Base-by-base conservation (phyloP, 1,140 invertebrate genomes). In the Trachymyrmex cornetzi region DNA sequence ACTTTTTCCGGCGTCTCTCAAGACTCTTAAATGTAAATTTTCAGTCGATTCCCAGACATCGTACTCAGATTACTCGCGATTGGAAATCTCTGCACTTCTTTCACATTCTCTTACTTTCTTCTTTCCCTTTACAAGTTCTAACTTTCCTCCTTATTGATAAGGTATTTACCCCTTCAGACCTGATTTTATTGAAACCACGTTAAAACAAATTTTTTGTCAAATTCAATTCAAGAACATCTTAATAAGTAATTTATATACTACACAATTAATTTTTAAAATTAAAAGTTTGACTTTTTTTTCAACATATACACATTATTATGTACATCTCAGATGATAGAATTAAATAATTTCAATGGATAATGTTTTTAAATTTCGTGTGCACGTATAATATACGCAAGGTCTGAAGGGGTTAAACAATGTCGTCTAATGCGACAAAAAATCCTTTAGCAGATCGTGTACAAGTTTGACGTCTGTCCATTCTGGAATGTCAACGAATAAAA, bases 21-120 rank as follows among this genome's bases (percentile, higher is more conserved):
- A 90, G 87, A 89, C 89, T 86, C 92, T 92, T 92, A 92, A 90
- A 94, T 94, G 93, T 91, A 93, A 94, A 94, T 93, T 92, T 90
- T 88, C 87, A 88, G 85, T 89, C 89, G 85, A 90, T 90, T 88
- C 84, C 87, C 88, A 89, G 74, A 82, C 87, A 66, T 88, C 89
- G 87, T 85, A 77, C 59, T 79, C 81, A 59, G 79, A 87, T 91
- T 90, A 87, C 71, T 9, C 57, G 59, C 57, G 61, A 77, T 81
- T 67, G 61, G 53, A 59, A 67, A 34, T 67, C 24, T 59, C 48
- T 34, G 55, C 48, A 34, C 2, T 57, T 59, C 16, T 67, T n/a
- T 30, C 9, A 44, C 77, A 16, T 22, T 80, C n/a, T 80, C n/a
- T 38, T 55, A 66, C 50, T 81, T 59, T 22, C 44, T 48, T 38